phyloP scores from a whole-genome alignment of 64 coral and sea anemone genomes.

The Orbicella faveolata region DNA sequence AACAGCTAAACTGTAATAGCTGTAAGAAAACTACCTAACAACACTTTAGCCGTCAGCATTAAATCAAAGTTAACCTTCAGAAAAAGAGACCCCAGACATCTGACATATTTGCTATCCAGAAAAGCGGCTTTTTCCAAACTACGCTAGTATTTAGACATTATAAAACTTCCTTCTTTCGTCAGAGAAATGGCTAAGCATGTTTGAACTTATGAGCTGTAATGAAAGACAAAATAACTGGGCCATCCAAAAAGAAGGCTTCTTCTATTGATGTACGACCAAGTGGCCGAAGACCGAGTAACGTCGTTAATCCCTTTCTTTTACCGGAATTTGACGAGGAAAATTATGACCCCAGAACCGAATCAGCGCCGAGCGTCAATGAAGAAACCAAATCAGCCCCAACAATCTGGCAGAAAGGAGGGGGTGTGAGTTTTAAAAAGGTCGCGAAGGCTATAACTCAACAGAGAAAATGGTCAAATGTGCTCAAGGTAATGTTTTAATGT shows the following conservation, averaged over 20 bases:
- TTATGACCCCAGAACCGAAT: background rate
- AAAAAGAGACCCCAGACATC: too few species aligned
- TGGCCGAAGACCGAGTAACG: background rate
- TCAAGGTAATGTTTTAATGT: conserved; percentile 38
- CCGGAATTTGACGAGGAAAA: conserved; percentile 39
- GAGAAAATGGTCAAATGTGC: conserved; percentile 51
- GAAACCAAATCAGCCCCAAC: background rate
- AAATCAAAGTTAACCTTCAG: too few species aligned
- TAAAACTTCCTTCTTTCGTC: too few species aligned
- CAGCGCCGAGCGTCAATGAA: background rate
- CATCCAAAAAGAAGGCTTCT: background rate
- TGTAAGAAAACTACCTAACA: too few species aligned
- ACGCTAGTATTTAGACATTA: too few species aligned
- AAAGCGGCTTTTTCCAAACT: too few species aligned
- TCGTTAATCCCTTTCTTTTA: conserved; percentile 8
- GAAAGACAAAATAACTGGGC: background rate
- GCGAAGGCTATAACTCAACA: conserved; percentile 76
- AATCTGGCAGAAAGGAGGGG: background rate
- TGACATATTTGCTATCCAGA: too few species aligned
- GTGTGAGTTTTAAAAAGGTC: conserved; percentile 50
- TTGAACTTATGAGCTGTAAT: background rate
- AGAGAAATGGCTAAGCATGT: too few species aligned
- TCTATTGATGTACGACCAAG: background rate
- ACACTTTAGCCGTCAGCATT: too few species aligned
- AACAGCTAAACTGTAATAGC: too few species aligned